phyloP scores from a whole-genome alignment of 2,113 vertebrate species.

The Pelobates fuscus region DNA sequence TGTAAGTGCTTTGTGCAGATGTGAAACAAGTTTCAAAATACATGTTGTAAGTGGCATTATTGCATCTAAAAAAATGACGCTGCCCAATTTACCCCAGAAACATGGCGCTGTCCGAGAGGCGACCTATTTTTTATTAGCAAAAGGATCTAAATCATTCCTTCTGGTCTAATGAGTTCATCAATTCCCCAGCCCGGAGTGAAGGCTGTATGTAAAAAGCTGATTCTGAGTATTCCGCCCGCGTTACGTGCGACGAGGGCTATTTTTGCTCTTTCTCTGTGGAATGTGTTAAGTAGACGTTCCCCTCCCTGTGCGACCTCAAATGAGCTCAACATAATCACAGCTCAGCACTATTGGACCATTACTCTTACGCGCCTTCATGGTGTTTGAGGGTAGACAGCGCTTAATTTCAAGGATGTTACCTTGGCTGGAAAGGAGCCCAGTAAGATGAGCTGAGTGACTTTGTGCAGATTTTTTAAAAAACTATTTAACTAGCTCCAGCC shows the following conservation, averaged over 20 bases:
- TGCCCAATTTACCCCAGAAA: too few species aligned
- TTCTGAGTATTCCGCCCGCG: not conserved
- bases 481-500: not conserved
- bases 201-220: conserved; percentile 14
- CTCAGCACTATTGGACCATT: conserved; percentile 37
- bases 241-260: not conserved
- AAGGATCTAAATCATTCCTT: not conserved
- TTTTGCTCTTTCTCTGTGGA: not conserved
- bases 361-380: conserved; percentile 21
- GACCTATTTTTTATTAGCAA: too few species aligned
- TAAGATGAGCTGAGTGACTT: conserved; percentile 16
- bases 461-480: not conserved
- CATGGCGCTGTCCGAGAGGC: too few species aligned
- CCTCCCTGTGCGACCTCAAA: not conserved
- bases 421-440: conserved; percentile 29
- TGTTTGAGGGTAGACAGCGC: conserved; percentile 8
- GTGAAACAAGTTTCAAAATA: too few species aligned
- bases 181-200: not conserved
- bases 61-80: too few species aligned
- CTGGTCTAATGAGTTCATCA: conserved; percentile 19
- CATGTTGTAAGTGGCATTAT: too few species aligned
- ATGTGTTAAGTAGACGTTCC: conserved; percentile 2
- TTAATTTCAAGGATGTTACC: conserved; percentile 7
- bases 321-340: conserved; percentile 19
- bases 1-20: too few species aligned